Evolutionary conservation across 2,797 vertebrate genomes (phyloP).

Genomic region (Xyrichtys novacula): DNA sequence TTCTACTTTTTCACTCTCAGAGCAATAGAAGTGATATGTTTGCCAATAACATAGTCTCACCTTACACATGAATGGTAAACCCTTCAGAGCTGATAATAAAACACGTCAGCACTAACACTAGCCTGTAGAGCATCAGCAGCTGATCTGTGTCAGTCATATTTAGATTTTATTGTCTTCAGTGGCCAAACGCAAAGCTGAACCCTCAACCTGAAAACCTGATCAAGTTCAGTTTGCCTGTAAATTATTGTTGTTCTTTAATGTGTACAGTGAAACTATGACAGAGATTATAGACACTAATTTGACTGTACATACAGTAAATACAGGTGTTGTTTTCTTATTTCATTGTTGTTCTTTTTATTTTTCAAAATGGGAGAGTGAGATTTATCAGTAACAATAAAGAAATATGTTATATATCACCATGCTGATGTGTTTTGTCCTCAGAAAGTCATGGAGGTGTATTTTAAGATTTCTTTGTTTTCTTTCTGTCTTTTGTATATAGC

Average conservation of each 20-base stretch:
- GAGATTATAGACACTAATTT: conserved; percentile 62
- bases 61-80: too few species aligned
- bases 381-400: conserved; percentile 81
- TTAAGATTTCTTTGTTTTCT: too few species aligned
- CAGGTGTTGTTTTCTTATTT: conserved; percentile 58
- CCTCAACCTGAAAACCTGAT: neutral
- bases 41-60: neutral
- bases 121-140: neutral
- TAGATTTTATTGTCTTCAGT: conserved; percentile 2
- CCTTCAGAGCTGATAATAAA: too few species aligned
- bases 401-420: conserved; percentile 71
- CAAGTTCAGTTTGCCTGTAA: conserved; percentile 50
- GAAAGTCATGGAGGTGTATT: too few species aligned
- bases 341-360: conserved; percentile 47
- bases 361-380: conserved; percentile 64
- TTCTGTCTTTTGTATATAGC: too few species aligned
- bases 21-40: conserved; percentile 2
- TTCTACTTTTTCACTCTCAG: neutral
- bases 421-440: too few species aligned
- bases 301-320: conserved; percentile 65
- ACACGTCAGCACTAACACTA: conserved; percentile 17
- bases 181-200: conserved; percentile 24
- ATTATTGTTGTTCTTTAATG: conserved; percentile 56
- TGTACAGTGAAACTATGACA: conserved; percentile 67
- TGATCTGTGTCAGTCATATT: neutral